A percentile compares a stretch with the other conserved stretches of the same genome.
phyloP scores from a whole-genome alignment of 2,113 vertebrate species.

The Menura novaehollandiae region DNA sequence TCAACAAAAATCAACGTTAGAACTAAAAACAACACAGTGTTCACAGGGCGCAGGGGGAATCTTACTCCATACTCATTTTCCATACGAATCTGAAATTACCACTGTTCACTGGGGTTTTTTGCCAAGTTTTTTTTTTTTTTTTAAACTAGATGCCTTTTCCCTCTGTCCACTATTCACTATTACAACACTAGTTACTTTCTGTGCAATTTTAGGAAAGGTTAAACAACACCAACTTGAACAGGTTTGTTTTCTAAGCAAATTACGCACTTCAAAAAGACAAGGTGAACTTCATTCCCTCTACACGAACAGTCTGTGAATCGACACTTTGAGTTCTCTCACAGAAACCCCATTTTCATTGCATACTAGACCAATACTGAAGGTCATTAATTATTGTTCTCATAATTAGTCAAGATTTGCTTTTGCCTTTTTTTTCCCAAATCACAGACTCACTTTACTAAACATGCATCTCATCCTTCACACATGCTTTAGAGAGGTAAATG shows the following conservation, averaged over 20 bases:
- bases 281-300: not conserved
- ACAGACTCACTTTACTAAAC: not conserved
- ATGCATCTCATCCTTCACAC: not conserved
- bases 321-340: not conserved
- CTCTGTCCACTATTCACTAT: not conserved
- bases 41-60: accelerated
- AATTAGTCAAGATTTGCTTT: not conserved
- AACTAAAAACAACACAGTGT: not conserved
- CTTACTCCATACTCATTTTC: not conserved
- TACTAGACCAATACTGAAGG: not conserved
- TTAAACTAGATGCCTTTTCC: not conserved
- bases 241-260: not conserved
- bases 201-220: not conserved
- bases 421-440: not conserved
- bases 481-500: not conserved
- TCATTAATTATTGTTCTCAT: not conserved
- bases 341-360: not conserved
- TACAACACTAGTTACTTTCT: not conserved
- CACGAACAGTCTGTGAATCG: accelerated
- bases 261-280: not conserved
- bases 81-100: not conserved
- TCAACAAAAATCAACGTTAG: not conserved
- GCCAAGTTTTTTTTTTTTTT: not conserved
- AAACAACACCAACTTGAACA: not conserved
- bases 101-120: not conserved